Base-by-base conservation (phyloP, 2,888 invertebrate genomes). In the Diloba caeruleocephala region DNA sequence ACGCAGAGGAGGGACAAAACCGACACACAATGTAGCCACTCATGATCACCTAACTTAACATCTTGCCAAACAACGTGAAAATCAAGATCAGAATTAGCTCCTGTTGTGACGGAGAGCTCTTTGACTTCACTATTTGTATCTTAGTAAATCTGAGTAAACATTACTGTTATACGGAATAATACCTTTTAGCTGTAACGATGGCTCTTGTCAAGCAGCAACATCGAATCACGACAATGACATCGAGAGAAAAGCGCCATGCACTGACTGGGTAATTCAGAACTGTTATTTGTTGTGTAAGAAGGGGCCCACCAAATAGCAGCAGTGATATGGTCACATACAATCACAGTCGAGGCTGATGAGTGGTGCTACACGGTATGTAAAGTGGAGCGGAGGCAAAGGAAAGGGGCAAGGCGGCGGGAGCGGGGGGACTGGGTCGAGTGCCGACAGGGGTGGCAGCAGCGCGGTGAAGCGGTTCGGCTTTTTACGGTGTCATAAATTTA, bases 1-100 rank as follows among this genome's bases (percentile, higher is more conserved):
- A 81, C 79, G 79, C 72, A 78, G 70, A 82, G 85, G 83, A 84
- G 65, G 83, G 84, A 84, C 75, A 85, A 63, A 87, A 89, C 82
- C 87, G 88, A 89, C 89, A 82, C 81, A 78, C 87, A 76, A 89
- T 91, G 92, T 90, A 92, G 90, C 90, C 88, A 89, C 92, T 87
- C 89, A 79, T 71, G 74, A 44, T 68, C 58, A 71, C 76, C 78
- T 72, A 72, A 60, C 67, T 39, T 43, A 49, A 42, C 19, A 49
- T 42, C 43, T 66, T 38, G 61, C 57, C 58, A 48, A 60, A 39
- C 50, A 62, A 54, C 42, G 50, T 53, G 48, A 61, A 44, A 31
- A 50, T 31, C 54, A 26, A 54, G 13, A 43, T 36, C 34, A 50
- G 49, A 38, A 54, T 29, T 23, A 41, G 44, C 63, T 57, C 43